These are phyloP conservation scores for Spea bombifrons DNA, from an alignment of 2,113 vertebrate genomes.

Conservation along the genomic window DNA sequence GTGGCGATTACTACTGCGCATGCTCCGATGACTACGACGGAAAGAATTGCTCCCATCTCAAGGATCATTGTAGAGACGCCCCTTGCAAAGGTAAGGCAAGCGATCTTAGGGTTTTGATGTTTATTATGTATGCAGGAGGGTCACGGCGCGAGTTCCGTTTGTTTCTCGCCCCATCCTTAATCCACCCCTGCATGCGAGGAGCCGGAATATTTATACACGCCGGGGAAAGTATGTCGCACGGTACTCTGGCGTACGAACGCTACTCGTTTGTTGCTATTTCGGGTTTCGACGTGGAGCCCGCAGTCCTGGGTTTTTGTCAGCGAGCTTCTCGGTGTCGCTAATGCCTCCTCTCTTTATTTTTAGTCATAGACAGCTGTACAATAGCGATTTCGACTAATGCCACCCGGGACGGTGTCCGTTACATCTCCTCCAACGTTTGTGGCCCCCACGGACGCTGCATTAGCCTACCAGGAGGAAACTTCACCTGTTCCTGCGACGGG, in stretches of 20 bases:
- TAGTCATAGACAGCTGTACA: constrained; percentile 92
- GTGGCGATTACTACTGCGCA: constrained; percentile 84
- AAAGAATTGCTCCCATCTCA: constrained; percentile 86
- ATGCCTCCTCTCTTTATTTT: constrained; percentile 28
- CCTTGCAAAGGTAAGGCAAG: constrained; percentile 76
- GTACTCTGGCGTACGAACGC: neutral
- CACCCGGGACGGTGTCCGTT: constrained; percentile 67
- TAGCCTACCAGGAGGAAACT: constrained; percentile 87
- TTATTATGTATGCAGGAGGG: too few relatives aligned
- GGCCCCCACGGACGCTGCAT: constrained; percentile 87
- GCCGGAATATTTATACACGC: neutral
- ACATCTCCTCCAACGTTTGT: constrained; percentile 83
- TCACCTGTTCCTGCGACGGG: constrained; percentile 86
- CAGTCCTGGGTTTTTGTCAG: constrained; percentile 16
- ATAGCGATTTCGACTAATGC: constrained; percentile 76
- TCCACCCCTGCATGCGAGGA: neutral
- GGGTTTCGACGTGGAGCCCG: neutral
- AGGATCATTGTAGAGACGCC: constrained; percentile 86
- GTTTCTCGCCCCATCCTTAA: too few relatives aligned
- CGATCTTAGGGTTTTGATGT: too few relatives aligned
- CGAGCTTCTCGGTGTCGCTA: constrained; percentile 36
- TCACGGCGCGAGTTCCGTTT: too few relatives aligned
- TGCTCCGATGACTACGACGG: constrained; percentile 85
- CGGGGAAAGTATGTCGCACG: neutral
- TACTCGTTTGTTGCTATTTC: constrained; percentile 24